Evolutionary conservation across 2,113 vertebrate species (phyloP).

Genomic region (Clinocottus analis): DNA sequence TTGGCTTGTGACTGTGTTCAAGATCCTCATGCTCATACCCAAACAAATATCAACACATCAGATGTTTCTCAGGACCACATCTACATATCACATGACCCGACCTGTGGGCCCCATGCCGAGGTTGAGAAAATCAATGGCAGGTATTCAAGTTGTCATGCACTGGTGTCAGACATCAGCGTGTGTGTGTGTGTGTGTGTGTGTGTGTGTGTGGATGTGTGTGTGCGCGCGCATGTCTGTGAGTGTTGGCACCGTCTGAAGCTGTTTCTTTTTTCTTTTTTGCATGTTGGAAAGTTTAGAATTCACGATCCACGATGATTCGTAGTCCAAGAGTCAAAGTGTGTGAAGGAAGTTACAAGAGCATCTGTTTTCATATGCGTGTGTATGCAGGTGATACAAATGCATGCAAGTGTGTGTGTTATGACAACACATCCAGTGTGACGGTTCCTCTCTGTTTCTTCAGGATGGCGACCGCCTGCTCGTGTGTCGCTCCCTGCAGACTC

Average conservation of each 20-base stretch:
- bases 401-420: conserved; percentile 76
- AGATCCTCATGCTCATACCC: neutral
- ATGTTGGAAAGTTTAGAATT: conserved; percentile 46
- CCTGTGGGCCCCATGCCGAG: neutral
- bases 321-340: conserved; percentile 17
- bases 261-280: conserved; percentile 58
- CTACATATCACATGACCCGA: neutral
- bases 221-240: conserved; percentile 14
- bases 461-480: conserved; percentile 92
- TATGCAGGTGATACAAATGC: neutral
- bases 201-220: conserved; percentile 7
- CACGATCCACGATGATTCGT: neutral
- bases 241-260: neutral
- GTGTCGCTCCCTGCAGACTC: conserved; percentile 89
- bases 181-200: too few relatives aligned
- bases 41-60: neutral
- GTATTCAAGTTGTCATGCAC: neutral
- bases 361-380: neutral
- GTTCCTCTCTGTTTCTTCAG: conserved; percentile 90
- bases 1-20: neutral
- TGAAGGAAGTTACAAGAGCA: conserved; percentile 1
- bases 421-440: conserved; percentile 87
- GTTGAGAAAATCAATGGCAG: conserved; percentile 24
- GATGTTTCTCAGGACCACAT: neutral
- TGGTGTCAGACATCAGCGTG: too few relatives aligned